Base-by-base conservation (phyloP, 2,797 vertebrate species). In the Eospalax fontanierii region DNA sequence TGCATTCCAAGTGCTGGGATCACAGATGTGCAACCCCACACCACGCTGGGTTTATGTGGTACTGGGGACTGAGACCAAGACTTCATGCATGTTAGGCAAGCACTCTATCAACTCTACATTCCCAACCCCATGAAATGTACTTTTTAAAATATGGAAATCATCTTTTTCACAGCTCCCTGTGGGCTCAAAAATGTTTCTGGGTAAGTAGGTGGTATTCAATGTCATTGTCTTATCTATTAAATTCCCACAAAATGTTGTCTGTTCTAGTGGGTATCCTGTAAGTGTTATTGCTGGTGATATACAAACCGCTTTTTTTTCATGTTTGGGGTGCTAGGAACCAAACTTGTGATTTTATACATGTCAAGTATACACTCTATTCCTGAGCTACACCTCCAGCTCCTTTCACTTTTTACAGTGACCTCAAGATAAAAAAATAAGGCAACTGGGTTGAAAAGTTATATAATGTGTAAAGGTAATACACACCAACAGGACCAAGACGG, bases 101-200 rank as follows among this genome's bases (percentile, higher is more conserved):
- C 65, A 66, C 12, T 66, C 65, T 66, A 12, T 12, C 26, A 30
- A 66, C 63, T 10, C 63, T 66, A 66, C 65, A 66, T 66, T 33
- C 30, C 30, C 30, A 30, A 24, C 65, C 65, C 28, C 65, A 65
- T 92, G 11, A 86, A 70, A 75, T 78, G 15, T 12, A 50, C 92
- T 94, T 93, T 88, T 68, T 94, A 11, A 59, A 46, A 19, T 54
- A 46, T 73, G 7, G 26, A 35, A 35, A 57, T 19, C 89, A 78
- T 50, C 43, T 82, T 89, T 83, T 84, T 86, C 33, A 87, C 24
- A 43, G 82, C 30, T 90, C 43, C 70, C 14, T 54, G 26, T 82
- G 63, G 57, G 80, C 43, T 91, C 89, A 71, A 91, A 95, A 94
- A 74, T 76, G 21, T 30, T 93, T 92, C 74, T 87, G 12, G 63